Conservation (phyloP, 2,888 invertebrate species). For the Phortica magna region DNA sequence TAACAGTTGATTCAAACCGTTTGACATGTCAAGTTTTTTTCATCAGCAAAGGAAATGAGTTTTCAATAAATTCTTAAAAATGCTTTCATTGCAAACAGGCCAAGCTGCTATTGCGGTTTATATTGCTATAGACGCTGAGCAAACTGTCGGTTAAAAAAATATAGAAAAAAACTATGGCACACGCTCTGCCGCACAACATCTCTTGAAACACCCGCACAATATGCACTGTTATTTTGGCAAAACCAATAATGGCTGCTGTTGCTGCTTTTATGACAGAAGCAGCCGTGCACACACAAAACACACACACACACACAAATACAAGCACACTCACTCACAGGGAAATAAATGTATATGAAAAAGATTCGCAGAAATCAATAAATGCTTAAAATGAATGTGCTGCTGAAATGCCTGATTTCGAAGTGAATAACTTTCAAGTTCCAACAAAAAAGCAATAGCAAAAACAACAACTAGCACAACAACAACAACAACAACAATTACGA, state of each 20-base stretch:
- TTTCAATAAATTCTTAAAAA: conserved; percentile 22
- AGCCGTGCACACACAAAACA: background rate
- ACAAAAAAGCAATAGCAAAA: background rate
- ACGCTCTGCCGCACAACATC: background rate
- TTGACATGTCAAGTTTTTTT: background rate
- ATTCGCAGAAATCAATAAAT: conserved; percentile 23
- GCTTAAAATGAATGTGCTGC: conserved; percentile 14
- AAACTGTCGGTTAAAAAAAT: background rate
- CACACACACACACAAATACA: too few relatives aligned
- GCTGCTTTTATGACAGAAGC: background rate
- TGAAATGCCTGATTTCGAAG: conserved; percentile 1
- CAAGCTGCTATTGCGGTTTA: background rate
- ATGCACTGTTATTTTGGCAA: conserved; percentile 23
- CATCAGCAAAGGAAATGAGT: conserved; percentile 8
- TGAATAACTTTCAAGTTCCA: conserved; percentile 12
- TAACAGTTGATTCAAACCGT: background rate
- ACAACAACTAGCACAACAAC: background rate
- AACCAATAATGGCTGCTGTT: conserved; percentile 30
- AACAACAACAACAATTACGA: background rate
- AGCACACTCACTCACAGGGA: too few relatives aligned
- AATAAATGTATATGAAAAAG: background rate
- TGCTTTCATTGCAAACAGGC: background rate
- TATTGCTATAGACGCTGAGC: background rate
- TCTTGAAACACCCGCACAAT: background rate
- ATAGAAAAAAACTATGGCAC: background rate